phyloP scores from a whole-genome alignment of 2,888 invertebrate genomes.

The Lepidocyrtoides sp. region DNA sequence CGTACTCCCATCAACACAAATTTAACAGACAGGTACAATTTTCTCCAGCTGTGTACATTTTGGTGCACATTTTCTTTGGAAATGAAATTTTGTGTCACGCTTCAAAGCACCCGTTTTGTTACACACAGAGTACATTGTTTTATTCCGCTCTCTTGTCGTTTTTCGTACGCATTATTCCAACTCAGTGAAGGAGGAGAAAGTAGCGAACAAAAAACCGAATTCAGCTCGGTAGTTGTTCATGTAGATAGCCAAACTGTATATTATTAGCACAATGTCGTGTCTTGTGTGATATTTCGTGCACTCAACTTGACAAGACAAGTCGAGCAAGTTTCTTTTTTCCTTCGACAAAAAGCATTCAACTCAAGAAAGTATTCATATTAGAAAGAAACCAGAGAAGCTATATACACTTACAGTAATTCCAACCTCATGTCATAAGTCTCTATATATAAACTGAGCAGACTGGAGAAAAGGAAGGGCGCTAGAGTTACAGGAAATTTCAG shows the following conservation, averaged over 20 bases:
- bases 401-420: neutral
- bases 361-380: neutral
- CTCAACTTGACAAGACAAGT: conserved; percentile 1
- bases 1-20: neutral
- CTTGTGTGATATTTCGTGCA: conserved; percentile 39
- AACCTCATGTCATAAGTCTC: conserved; percentile 6
- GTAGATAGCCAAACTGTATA: neutral
- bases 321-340: conserved; percentile 23
- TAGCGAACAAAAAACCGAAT: conserved; percentile 9
- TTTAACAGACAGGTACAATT: neutral
- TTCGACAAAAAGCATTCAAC: neutral
- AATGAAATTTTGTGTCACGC: neutral
- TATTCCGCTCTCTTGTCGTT: conserved; percentile 15
- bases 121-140: neutral
- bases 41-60: conserved; percentile 25
- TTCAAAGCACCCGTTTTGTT: conserved; percentile 11
- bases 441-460: neutral
- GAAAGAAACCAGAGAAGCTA: too few species aligned
- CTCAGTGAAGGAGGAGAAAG: conserved; percentile 17
- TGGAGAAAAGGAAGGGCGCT: conserved; percentile 1
- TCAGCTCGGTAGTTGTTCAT: neutral
- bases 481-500: conserved; percentile 48
- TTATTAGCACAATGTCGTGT: neutral
- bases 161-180: conserved; percentile 26
- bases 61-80: neutral